phyloP scores from a whole-genome alignment of 2,797 vertebrate genomes.

The Rallus crepitans region DNA sequence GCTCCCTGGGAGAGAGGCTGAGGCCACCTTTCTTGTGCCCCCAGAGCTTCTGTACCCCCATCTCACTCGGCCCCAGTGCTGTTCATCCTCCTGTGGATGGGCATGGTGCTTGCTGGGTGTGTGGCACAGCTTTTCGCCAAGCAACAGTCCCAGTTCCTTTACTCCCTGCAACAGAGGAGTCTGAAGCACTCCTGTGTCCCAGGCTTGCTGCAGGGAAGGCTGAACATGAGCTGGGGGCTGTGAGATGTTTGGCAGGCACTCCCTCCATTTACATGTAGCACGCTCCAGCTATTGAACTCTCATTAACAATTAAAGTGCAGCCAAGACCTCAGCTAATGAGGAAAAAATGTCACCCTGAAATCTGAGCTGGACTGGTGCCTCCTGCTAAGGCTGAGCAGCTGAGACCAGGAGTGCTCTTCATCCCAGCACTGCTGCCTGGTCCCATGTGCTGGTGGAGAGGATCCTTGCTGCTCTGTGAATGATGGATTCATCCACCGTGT shows the following conservation, averaged over 20 bases:
- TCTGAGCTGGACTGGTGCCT: not conserved
- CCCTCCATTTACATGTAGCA: not conserved
- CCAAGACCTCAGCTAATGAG: not conserved
- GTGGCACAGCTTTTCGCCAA: not conserved
- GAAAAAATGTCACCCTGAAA: not conserved
- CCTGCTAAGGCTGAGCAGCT: not conserved
- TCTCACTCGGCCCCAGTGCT: not conserved
- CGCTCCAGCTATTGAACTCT: not conserved
- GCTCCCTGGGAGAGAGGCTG: not conserved
- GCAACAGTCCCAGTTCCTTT: not conserved
- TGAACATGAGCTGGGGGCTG: not conserved
- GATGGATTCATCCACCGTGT: not conserved
- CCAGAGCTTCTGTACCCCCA: not conserved
- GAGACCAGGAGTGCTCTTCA: not conserved
- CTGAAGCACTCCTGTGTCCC: not conserved
- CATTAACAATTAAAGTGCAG: not conserved
- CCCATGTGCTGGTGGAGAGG: fast-evolving
- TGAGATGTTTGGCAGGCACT: not conserved
- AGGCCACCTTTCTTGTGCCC: not conserved
- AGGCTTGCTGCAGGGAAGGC: not conserved
- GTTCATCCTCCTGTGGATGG: not conserved
- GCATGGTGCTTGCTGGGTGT: not conserved
- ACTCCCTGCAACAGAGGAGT: not conserved
- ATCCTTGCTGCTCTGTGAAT: not conserved
- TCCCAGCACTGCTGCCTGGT: not conserved